These are phyloP conservation scores for Microplitis manilae DNA, from an alignment of 2,888 invertebrate genomes.

Conservation along the genomic window DNA sequence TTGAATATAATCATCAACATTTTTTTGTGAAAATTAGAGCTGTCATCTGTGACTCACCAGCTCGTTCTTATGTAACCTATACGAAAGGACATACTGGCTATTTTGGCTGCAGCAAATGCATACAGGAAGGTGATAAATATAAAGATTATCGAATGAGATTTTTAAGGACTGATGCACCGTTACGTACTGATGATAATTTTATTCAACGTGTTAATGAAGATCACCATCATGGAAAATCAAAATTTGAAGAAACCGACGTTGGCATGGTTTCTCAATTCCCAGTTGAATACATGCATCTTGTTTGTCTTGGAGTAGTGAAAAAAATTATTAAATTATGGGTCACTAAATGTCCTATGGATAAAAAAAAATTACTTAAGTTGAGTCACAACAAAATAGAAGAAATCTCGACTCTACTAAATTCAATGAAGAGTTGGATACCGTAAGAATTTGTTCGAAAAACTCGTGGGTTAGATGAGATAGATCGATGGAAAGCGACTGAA, in stretches of 20 bases:
- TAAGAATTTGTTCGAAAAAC: slow-evolving; percentile 56
- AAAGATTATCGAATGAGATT: slow-evolving; percentile 24
- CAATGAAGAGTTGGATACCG: slow-evolving; percentile 45
- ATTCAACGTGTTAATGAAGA: not conserved
- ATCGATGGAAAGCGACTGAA: slow-evolving; percentile 41
- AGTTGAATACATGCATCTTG: slow-evolving; percentile 55
- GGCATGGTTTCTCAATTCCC: slow-evolving; percentile 55
- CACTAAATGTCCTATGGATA: not conserved
- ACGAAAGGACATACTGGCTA: slow-evolving; percentile 7
- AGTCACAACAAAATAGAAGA: not conserved
- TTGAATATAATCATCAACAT: not conserved
- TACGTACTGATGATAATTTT: slow-evolving; percentile 27
- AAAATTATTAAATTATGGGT: slow-evolving; percentile 39
- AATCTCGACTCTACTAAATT: slow-evolving; percentile 29
- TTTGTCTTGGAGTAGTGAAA: slow-evolving; percentile 54
- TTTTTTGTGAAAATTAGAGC: slow-evolving; percentile 11
- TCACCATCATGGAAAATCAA: slow-evolving; percentile 32
- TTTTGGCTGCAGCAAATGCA: too few relatives aligned
- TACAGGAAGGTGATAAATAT: slow-evolving; percentile 11
- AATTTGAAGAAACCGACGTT: slow-evolving; percentile 49
- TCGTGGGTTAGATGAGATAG: slow-evolving; percentile 42
- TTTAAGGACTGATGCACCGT: slow-evolving; percentile 2
- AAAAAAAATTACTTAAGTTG: not conserved
- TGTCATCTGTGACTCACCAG: slow-evolving; percentile 25
- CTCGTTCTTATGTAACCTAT: slow-evolving; percentile 16